A percentile compares a stretch with the other conserved stretches of the same genome.
These are phyloP conservation scores for Phytoseiulus persimilis DNA, from an alignment of 2,888 invertebrate species.

Conservation along the genomic window DNA sequence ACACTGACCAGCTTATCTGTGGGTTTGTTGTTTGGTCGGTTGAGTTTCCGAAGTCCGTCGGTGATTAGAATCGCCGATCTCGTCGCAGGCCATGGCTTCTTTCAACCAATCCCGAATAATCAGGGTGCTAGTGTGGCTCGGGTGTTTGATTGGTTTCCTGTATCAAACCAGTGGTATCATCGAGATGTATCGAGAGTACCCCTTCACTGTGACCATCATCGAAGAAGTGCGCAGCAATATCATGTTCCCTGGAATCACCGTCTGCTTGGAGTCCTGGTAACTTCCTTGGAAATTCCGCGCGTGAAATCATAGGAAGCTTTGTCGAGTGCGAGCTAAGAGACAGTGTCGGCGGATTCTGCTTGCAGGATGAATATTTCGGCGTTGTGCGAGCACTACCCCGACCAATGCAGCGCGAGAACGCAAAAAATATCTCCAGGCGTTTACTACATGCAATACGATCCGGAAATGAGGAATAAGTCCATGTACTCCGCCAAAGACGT, in stretches of 20 bases:
- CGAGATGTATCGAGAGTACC: slow-evolving; percentile 16
- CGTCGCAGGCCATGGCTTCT: neutral
- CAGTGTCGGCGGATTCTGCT: no score
- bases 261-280: slow-evolving; percentile 31
- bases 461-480: slow-evolving; percentile 22
- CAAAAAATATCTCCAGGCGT: slow-evolving; percentile 29
- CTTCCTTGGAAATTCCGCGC: no score
- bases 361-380: slow-evolving; percentile 24
- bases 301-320: no score
- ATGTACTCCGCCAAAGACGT: slow-evolving; percentile 31
- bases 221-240: slow-evolving; percentile 29
- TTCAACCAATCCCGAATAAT: neutral
- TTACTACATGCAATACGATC: slow-evolving; percentile 34
- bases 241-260: slow-evolving; percentile 23
- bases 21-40: neutral
- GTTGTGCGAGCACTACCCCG: slow-evolving; percentile 15
- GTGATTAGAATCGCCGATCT: neutral
- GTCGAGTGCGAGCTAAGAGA: no score
- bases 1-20: neutral
- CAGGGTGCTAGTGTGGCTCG: slow-evolving; percentile 15
- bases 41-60: neutral
- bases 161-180: slow-evolving; percentile 7
- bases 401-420: neutral
- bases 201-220: slow-evolving; percentile 33
- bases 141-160: neutral